phyloP scores from a whole-genome alignment of 2,797 vertebrate species.

The Clangula hyemalis region DNA sequence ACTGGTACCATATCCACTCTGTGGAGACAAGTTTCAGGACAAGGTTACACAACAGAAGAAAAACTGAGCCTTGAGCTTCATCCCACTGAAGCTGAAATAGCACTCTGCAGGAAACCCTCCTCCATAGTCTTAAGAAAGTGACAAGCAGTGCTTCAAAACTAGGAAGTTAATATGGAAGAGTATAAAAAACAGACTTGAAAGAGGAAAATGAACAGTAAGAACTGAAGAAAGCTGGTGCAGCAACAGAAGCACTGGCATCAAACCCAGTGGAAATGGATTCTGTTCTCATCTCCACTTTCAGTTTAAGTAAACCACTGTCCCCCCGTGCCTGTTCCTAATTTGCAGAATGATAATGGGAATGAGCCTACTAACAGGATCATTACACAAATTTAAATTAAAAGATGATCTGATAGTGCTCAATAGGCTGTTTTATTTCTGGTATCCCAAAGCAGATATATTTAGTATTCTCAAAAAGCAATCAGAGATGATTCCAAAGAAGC shows the following conservation, averaged over 20 bases:
- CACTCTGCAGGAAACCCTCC: background rate
- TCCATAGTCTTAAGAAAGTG: background rate
- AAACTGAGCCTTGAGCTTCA: background rate
- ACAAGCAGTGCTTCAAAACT: background rate
- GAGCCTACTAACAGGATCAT: background rate
- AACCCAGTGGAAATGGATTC: background rate
- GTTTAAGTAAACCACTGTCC: background rate
- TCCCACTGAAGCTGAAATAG: background rate
- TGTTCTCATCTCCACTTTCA: background rate
- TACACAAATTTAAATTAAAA: background rate
- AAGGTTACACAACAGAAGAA: constrained; percentile 18
- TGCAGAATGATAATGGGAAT: background rate
- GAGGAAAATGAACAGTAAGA: background rate
- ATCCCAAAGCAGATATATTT: background rate
- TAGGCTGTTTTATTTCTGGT: constrained; percentile 14
- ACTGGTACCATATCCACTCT: background rate
- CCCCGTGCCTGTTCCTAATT: background rate
- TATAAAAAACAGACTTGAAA: background rate
- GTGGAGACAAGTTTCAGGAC: background rate
- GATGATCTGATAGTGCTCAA: background rate
- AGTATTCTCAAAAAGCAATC: background rate
- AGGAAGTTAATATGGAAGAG: background rate
- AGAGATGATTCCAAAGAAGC: background rate
- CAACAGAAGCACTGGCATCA: background rate
- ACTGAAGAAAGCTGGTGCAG: background rate